Conservation (phyloP, 2,888 invertebrate genomes). For the Drosophila helvetica region DNA sequence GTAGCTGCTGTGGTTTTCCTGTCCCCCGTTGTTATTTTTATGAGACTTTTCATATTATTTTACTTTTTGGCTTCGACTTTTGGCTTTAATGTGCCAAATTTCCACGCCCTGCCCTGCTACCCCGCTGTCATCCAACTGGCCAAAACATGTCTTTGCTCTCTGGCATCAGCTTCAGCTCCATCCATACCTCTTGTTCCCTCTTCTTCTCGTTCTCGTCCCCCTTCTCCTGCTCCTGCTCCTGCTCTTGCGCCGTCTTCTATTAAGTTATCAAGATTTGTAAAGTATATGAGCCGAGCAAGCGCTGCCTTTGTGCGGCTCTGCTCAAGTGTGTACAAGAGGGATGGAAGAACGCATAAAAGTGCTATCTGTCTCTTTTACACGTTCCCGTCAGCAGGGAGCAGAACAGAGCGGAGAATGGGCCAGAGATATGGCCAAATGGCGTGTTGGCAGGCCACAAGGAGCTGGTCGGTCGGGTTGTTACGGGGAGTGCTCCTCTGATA, state of each 20-base stretch:
- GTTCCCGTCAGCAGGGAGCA: slow-evolving; percentile 35
- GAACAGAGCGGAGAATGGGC: slow-evolving; percentile 2
- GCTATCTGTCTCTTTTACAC: slow-evolving; percentile 76
- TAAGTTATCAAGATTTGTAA: slow-evolving; percentile 81
- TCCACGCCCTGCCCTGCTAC: slow-evolving; percentile 25
- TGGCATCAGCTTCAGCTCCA: not conserved
- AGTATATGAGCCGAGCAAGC: slow-evolving; percentile 80
- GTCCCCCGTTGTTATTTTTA: slow-evolving; percentile 72
- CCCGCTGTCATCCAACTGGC: slow-evolving; percentile 59
- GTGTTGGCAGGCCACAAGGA: slow-evolving; percentile 52
- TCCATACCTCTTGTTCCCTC: slow-evolving; percentile 1
- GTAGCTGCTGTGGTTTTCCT: slow-evolving; percentile 26
- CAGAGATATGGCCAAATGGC: slow-evolving; percentile 49
- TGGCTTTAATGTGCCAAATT: slow-evolving; percentile 62
- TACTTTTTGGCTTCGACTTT: slow-evolving; percentile 58
- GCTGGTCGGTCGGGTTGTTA: slow-evolving; percentile 5
- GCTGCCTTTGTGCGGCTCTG: slow-evolving; percentile 55
- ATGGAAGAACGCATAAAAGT: slow-evolving; percentile 55
- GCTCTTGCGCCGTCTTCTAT: slow-evolving; percentile 56
- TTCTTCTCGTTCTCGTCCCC: slow-evolving; percentile 18
- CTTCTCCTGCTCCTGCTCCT: slow-evolving; percentile 15
- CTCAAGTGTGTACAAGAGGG: slow-evolving; percentile 45
- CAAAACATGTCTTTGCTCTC: slow-evolving; percentile 77
- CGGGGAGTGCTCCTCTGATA: not conserved
- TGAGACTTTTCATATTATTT: slow-evolving; percentile 71